These are phyloP conservation scores for Drosophila anomalipes DNA, from an alignment of 2,888 invertebrate genomes.

Conservation along the genomic window DNA sequence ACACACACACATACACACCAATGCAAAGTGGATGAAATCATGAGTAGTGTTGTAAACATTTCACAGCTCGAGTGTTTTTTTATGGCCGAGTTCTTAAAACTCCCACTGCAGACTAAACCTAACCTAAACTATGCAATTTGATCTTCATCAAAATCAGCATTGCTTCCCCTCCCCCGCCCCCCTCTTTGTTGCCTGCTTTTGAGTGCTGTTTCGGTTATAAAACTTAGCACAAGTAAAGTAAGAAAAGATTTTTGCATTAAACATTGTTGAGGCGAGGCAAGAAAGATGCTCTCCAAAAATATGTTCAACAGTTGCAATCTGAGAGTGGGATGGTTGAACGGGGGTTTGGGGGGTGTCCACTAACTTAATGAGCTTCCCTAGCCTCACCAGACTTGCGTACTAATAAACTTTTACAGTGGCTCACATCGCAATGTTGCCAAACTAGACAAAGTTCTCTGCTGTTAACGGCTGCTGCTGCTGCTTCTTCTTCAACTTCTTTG, in stretches of 20 bases:
- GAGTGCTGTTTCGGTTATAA: conserved; percentile 53
- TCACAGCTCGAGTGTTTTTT: conserved; percentile 66
- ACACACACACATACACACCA: not conserved
- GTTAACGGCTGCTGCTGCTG: conserved; percentile 1
- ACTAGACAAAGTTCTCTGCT: conserved; percentile 39
- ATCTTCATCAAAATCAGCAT: conserved; percentile 65
- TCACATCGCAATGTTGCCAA: not conserved
- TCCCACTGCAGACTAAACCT: conserved; percentile 5
- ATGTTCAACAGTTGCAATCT: conserved; percentile 42
- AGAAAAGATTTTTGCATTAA: conserved; percentile 61
- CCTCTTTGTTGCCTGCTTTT: conserved; percentile 50
- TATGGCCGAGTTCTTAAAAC: conserved; percentile 50
- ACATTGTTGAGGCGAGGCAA: conserved; percentile 57
- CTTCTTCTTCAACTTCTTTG: conserved; percentile 11
- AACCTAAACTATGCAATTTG: conserved; percentile 54
- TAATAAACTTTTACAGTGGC: conserved; percentile 56
- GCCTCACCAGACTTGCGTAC: conserved; percentile 20
- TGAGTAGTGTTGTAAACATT: conserved; percentile 47
- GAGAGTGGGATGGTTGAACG: rapidly evolving
- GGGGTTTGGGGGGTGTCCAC: not conserved
- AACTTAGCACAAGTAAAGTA: conserved; percentile 35
- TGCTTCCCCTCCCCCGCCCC: not conserved
- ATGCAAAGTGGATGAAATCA: conserved; percentile 1
- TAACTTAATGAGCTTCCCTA: conserved; percentile 43
- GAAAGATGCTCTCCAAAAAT: conserved; percentile 42